Evolutionary conservation across 2,797 vertebrate genomes (phyloP).

Genomic region (Philypnodon macrostomus): DNA sequence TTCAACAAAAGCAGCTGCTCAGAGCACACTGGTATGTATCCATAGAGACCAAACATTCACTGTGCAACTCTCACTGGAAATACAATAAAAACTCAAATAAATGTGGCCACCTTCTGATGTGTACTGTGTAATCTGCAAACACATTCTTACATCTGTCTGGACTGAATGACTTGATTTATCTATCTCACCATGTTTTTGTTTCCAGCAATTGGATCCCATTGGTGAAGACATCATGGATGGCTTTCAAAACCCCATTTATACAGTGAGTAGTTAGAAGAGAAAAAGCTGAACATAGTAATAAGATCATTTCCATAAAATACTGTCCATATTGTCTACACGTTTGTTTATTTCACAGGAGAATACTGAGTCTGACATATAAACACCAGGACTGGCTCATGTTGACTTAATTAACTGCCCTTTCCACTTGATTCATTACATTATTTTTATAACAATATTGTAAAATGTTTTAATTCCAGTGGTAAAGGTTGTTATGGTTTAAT

Average conservation of each 20-base stretch:
- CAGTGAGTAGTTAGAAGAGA: slow-evolving; percentile 34
- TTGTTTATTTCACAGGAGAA: slow-evolving; percentile 37
- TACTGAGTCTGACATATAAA: slow-evolving; percentile 44
- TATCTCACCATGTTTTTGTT: slow-evolving; percentile 2
- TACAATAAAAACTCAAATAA: background rate
- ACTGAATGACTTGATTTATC: too few species aligned
- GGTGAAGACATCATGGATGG: slow-evolving; percentile 19
- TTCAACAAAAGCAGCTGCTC: slow-evolving; percentile 18
- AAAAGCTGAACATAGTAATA: background rate
- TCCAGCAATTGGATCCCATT: slow-evolving; percentile 20
- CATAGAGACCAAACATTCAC: slow-evolving; percentile 25
- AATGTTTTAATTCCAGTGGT: too few species aligned
- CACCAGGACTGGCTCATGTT: slow-evolving; percentile 4
- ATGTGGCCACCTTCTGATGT: background rate
- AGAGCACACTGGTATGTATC: slow-evolving; percentile 37
- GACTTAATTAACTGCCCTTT: slow-evolving; percentile 3
- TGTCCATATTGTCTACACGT: background rate
- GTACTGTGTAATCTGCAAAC: too few species aligned
- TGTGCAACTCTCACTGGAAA: background rate
- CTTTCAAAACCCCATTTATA: slow-evolving; percentile 56
- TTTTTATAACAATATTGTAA: too few species aligned
- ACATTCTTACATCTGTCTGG: too few species aligned
- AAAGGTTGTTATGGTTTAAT: slow-evolving; percentile 5
- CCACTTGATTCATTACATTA: too few species aligned
- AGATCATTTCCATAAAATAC: background rate